A percentile compares a stretch with the other conserved stretches of the same genome.
phyloP scores from a whole-genome alignment of 1,140 invertebrate genomes.

The Drosophila teissieri region DNA sequence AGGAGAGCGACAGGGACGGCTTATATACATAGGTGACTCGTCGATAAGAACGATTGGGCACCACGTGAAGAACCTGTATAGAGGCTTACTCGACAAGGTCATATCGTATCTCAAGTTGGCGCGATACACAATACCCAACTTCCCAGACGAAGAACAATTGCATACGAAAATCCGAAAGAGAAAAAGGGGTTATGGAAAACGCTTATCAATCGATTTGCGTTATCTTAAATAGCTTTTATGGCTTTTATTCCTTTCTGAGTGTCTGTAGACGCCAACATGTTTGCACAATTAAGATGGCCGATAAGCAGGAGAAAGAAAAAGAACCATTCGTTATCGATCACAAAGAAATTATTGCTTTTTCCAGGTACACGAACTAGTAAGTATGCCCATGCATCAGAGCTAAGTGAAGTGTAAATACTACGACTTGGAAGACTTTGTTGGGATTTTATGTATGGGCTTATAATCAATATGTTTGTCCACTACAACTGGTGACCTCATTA shows the following conservation, averaged over 20 bases:
- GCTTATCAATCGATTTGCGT: not conserved
- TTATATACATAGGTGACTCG: not conserved
- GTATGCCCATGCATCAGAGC: constrained; percentile 1
- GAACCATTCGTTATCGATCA: constrained; percentile 31
- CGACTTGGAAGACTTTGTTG: not conserved
- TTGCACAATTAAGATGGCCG: constrained; percentile 24
- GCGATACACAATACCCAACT: not conserved
- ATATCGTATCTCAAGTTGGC: constrained; percentile 40
- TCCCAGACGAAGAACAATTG: not conserved
- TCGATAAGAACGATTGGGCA: constrained; percentile 11
- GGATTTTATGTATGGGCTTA: not conserved
- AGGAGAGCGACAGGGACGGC: constrained; percentile 1
- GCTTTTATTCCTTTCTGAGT: constrained; percentile 2
- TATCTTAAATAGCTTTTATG: constrained; percentile 6
- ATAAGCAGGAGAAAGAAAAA: constrained; percentile 11
- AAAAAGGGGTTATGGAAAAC: not conserved
- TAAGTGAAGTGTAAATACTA: constrained; percentile 15
- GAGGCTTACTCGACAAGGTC: constrained; percentile 50
- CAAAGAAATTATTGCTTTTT: constrained; percentile 10
- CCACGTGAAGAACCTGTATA: constrained; percentile 18
- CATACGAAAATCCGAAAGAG: not conserved
- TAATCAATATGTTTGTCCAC: not conserved
- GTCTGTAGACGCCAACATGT: constrained; percentile 16
- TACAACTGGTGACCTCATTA: not conserved
- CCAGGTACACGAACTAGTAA: constrained; percentile 4